These are phyloP conservation scores for Drosophila auraria DNA, from an alignment of 1,140 invertebrate genomes.

Conservation along the genomic window DNA sequence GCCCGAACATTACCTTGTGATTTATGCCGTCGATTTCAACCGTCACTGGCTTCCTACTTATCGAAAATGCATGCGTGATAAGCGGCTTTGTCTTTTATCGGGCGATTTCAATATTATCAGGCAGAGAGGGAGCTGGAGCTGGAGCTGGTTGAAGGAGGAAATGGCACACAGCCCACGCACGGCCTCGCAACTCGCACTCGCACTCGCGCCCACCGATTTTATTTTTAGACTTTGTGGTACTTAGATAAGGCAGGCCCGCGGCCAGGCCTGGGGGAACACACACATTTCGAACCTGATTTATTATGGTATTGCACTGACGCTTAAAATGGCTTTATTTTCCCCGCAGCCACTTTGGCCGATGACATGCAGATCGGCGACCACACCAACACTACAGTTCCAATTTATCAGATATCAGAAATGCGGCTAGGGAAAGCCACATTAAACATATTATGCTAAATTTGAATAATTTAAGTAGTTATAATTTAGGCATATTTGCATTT, in stretches of 20 bases:
- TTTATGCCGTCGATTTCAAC: conserved; percentile 48
- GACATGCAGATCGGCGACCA: background rate
- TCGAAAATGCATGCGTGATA: conserved; percentile 49
- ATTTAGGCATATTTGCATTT: too few species aligned
- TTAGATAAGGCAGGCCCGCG: conserved; percentile 10
- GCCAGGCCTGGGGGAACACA: too few species aligned
- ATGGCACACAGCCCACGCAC: conserved; percentile 18
- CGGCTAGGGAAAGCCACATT: too few species aligned
- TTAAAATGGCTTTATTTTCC: conserved; percentile 50
- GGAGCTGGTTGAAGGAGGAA: conserved; percentile 14
- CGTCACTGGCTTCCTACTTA: conserved; percentile 26
- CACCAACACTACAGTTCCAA: too few species aligned
- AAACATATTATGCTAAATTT: too few species aligned
- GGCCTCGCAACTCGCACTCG: background rate
- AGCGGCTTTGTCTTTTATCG: conserved; percentile 58
- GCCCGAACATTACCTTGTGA: conserved; percentile 42
- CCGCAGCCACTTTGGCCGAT: background rate
- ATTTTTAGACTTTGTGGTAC: conserved; percentile 57
- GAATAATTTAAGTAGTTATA: background rate
- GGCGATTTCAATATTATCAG: conserved; percentile 67
- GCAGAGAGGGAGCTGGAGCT: background rate
- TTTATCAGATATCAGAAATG: background rate
- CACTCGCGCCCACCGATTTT: conserved; percentile 16
- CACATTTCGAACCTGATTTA: conserved; percentile 56
- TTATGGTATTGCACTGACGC: conserved; percentile 65